Evolutionary conservation across 2,888 invertebrate genomes (phyloP), one percentile per base, ranked within the genome.

Genomic region (Lasius fuliginosus): DNA sequence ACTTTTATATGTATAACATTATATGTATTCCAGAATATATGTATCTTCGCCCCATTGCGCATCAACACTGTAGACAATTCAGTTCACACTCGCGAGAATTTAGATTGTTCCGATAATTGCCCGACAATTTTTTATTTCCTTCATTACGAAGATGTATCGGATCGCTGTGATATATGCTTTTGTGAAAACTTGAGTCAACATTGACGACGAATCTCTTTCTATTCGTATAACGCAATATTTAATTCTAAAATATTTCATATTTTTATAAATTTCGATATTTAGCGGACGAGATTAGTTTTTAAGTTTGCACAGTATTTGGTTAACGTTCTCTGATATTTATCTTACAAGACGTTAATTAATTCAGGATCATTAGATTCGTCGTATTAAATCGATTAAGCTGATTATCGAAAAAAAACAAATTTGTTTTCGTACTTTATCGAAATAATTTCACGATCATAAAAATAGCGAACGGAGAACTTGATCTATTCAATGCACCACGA

Each of bases 21-120:
- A 8, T 53, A 53, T 53, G 53, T 53, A 53, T 53, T 53, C 53
- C n/a, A 53, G 69, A n/a, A n/a, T 56, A 89, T 89, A 56, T 85
- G 90, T 90, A 93, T 88, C 92, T 89, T 90, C 86, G 87, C 86
- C 84, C 85, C 85, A 85, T 91, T 86, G 82, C 88, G 92, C 92
- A 92, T 91, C 91, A 90, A 68, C 82, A 83, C 75, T 83, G 46
- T 30, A 56, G 67, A 40, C 40, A 56, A 69, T 75, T 82, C 77
- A 62, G 60, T 86, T 85, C 83, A 74, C 83, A 69, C 86, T 86
- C 85, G 64, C 85, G 71, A 30, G 23, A 3, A 71, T 73, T 81
- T 60, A 73, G 36, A 81, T 81, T 81, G 23, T 71, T 40, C n/a
- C 71, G 71, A 79, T 71, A 79, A 46, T 75, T 79, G 49, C n/a